Evolutionary conservation across 92 coral and sea anemone genomes (phyloP), one percentile per base, ranked within the genome.

Genomic region (Epizoanthus ramosus): DNA sequence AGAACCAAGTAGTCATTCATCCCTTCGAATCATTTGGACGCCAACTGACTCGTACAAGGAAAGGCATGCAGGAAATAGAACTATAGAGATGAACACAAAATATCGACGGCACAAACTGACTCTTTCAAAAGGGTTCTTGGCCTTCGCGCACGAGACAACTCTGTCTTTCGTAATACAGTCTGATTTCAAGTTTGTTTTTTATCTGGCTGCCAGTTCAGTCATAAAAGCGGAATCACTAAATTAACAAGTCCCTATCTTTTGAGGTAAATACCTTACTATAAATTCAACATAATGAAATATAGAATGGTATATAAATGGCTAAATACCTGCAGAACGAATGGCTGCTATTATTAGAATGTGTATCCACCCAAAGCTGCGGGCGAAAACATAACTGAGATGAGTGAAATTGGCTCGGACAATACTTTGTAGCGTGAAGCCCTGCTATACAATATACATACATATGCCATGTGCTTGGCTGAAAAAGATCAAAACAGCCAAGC

Each of bases 311-410:
- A 61, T 22, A 77, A 61, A 77, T 41, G 45, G 6, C 31, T 61
- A 77, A 61, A 77, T 77, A 77, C 82, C 82, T 77, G 82, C 82
- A 77, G 82, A 77, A 77, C 23, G 71, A 41, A 61, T 33, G 71
- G 10, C 56, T 56, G 57, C 71, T 19, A 43, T 61, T 9, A 43
- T 23, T 43, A 77, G 53, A 61, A 77, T 41, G 70, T 19, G 19
- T 70, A 77, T 77, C 82, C 82, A 77, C 71, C 39, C 82, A 22
- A 61, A 60, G 41, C 82, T 77, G 82, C 13, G 71, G 71, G 53
- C 54, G 43, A 77, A 77, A 45, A n/a, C 68, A 61, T 43, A 77
- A 16, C 47, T 43, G 18, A 43, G 53, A 22, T 77, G 71, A 77
- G 68, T 22, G 70, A 47, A 61, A 61, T 77, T 77, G 82, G 65